Conservation (phyloP, 2,113 vertebrate species). For the Heliornis fulica region DNA sequence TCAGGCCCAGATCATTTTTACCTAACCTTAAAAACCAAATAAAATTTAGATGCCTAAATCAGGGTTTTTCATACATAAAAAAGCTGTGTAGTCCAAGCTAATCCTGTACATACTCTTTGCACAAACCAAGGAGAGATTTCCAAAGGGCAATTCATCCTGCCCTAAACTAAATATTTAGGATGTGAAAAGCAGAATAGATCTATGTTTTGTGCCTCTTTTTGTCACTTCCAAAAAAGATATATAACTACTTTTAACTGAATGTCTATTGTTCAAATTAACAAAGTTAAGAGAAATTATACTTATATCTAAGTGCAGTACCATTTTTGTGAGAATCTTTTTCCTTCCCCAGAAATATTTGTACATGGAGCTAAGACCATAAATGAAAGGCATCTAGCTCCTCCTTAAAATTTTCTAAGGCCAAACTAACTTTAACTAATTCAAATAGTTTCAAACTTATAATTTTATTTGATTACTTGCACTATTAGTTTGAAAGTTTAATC, state of each 20-base stretch:
- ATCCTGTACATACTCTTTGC: neutral
- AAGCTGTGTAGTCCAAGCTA: neutral
- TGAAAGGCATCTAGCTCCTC: neutral
- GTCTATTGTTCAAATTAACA: neutral
- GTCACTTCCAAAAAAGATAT: neutral
- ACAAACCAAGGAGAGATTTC: neutral
- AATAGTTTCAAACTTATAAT: neutral
- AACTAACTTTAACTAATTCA: neutral
- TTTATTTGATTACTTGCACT: neutral
- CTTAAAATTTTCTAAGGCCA: neutral
- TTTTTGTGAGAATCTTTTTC: neutral
- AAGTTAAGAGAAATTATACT: neutral
- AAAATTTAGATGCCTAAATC: neutral
- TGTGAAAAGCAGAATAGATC: neutral
- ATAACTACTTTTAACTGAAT: neutral
- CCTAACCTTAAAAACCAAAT: neutral
- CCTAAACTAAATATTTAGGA: neutral
- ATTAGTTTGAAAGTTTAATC: neutral
- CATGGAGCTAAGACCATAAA: neutral
- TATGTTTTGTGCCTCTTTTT: neutral
- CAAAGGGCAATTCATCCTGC: neutral
- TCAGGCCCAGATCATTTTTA: neutral
- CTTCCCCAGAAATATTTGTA: neutral
- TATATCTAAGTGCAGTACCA: neutral
- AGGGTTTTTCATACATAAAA: neutral